These are phyloP conservation scores for Spea bombifrons DNA, from an alignment of 2,113 vertebrate species.

Conservation along the genomic window DNA sequence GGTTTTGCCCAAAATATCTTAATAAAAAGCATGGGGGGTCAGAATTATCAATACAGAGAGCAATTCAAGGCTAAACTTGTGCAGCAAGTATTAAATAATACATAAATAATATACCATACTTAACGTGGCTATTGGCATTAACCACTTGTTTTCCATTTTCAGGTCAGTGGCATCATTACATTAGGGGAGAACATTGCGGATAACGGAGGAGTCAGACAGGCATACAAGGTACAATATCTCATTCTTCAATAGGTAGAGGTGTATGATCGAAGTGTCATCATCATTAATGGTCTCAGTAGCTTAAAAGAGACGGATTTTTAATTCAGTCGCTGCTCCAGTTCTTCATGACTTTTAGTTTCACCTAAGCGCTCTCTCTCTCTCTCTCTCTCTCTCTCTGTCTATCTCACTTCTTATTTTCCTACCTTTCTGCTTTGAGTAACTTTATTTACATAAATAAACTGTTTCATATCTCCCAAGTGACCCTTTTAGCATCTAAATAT, in stretches of 20 bases:
- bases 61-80: too few relatives aligned
- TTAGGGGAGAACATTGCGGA: constrained; percentile 96
- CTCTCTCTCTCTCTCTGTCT: background rate
- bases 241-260: background rate
- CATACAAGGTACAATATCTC: constrained; percentile 78
- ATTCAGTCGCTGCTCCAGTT: constrained; percentile 2
- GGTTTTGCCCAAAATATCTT: too few relatives aligned
- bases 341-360: constrained; percentile 14
- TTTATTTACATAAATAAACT: too few relatives aligned
- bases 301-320: background rate
- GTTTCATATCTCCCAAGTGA: too few relatives aligned
- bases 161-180: constrained; percentile 94
- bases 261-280: constrained; percentile 25
- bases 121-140: too few relatives aligned
- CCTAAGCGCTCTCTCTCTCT: background rate
- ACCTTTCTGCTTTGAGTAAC: too few relatives aligned
- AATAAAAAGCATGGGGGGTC: too few relatives aligned
- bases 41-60: too few relatives aligned
- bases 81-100: too few relatives aligned
- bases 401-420: background rate
- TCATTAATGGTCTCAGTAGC: constrained; percentile 23
- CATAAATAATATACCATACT: too few relatives aligned
- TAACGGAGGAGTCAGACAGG: constrained; percentile 92
- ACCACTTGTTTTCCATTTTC: constrained; percentile 36
- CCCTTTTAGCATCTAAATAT: too few relatives aligned